Conservation (phyloP, 2,797 vertebrate genomes). For the Adrianichthys oophorus region DNA sequence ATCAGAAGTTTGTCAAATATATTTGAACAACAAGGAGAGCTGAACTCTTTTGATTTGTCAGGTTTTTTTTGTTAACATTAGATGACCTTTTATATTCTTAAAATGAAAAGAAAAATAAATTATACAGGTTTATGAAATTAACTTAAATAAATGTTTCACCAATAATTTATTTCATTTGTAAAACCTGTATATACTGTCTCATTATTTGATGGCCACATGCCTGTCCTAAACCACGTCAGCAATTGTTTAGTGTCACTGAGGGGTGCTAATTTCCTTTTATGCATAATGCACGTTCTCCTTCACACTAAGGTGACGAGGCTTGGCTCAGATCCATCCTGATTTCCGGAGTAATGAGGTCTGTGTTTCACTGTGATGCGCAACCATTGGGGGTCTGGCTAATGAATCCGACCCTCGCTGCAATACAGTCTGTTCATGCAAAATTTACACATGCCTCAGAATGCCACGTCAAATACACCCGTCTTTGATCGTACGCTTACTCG, state of each 20-base stretch:
- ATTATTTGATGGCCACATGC: constrained; percentile 48
- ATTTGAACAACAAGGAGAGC: no score
- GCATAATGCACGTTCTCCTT: constrained; percentile 27
- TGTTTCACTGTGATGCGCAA: constrained; percentile 51
- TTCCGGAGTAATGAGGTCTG: constrained; percentile 58
- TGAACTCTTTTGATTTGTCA: no score
- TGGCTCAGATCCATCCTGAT: constrained; percentile 51
- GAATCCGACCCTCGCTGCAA: constrained; percentile 47
- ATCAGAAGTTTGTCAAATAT: constrained; percentile 29
- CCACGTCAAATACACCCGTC: constrained; percentile 35
- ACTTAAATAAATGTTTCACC: no score
- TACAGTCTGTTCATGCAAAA: constrained; percentile 43
- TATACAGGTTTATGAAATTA: no score
- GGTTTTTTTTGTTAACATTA: no score
- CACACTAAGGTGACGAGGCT: constrained; percentile 34
- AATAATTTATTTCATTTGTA: background rate
- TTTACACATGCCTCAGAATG: constrained; percentile 45
- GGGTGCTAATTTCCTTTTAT: constrained; percentile 25
- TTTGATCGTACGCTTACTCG: constrained; percentile 50
- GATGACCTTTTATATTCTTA: no score
- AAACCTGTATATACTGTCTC: background rate
- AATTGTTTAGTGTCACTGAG: constrained; percentile 19
- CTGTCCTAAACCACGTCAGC: constrained; percentile 29
- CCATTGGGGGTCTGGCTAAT: constrained; percentile 59
- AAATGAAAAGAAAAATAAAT: no score